phyloP scores from a whole-genome alignment of 1,140 invertebrate species.

The Zophobas atratus region DNA sequence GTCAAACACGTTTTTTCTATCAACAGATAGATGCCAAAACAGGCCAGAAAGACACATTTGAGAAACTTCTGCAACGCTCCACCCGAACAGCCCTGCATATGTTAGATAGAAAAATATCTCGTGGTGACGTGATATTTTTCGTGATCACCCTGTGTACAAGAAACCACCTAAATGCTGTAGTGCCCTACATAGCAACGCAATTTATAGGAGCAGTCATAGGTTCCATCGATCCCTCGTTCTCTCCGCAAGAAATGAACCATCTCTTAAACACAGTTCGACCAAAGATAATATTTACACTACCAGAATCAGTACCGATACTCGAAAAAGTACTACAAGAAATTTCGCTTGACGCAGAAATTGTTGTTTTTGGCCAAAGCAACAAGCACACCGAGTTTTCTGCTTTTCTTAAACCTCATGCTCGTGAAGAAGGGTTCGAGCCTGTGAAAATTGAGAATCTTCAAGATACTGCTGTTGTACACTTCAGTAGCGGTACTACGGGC shows the following conservation, averaged over 20 bases:
- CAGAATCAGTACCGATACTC: conserved; percentile 37
- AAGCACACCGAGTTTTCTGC: conserved; percentile 50
- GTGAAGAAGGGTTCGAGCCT: conserved; percentile 49
- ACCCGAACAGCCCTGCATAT: conserved; percentile 51
- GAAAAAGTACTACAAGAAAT: conserved; percentile 42
- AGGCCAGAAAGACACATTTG: conserved; percentile 52
- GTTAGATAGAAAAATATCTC: conserved; percentile 33
- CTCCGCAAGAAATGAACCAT: conserved; percentile 39
- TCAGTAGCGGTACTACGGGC: conserved; percentile 60
- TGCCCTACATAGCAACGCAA: conserved; percentile 50
- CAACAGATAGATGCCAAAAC: conserved; percentile 6
- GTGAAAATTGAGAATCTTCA: conserved; percentile 16
- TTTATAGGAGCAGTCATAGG: conserved; percentile 50
- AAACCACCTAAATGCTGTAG: conserved; percentile 49
- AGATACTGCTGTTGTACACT: conserved; percentile 56
- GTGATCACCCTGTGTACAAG: conserved; percentile 48
- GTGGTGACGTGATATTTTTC: conserved; percentile 46
- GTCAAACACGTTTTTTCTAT: too few relatives aligned
- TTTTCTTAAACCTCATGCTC: conserved; percentile 22
- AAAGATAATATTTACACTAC: conserved; percentile 48
- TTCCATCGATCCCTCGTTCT: conserved; percentile 52
- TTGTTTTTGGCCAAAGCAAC: conserved; percentile 53
- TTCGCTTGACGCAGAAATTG: conserved; percentile 43
- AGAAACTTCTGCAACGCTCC: conserved; percentile 40
- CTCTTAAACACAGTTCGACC: conserved; percentile 50